Base-by-base conservation (phyloP, 2,113 vertebrate species). In the Rhea americana region DNA sequence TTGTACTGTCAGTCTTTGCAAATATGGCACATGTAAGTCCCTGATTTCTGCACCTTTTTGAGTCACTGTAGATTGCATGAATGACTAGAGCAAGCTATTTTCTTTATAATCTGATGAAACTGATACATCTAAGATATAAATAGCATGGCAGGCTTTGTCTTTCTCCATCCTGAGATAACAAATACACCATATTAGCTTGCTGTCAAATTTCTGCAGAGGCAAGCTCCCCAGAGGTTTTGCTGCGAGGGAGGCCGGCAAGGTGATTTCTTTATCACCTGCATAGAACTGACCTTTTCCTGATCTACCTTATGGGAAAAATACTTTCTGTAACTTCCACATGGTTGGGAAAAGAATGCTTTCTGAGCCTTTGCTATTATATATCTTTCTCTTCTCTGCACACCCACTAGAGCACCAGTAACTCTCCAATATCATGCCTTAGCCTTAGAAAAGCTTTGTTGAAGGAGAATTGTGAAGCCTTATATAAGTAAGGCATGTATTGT, bases 21-120 rank as follows among this genome's bases (percentile, higher is more conserved):
- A 14, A 4, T 2, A 14, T 1, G 47, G 14, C 11, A 0, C 2
- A 4, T 0, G n/a, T 3, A 15, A 12, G 11, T 11, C 39, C 39
- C 30, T 2, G 6, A 17, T 47, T 62, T 24, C 55, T 51, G 37
- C 5, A 0, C n/a, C 11, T 14, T 26, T 20, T 21, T 35, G n/a
- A 30, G 35, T 3, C 2, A 3, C 8, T 21, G 43, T 9, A 22
- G 50, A 39, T 48, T 16, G 22, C 4, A 11, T 9, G 59, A 78
- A 62, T 3, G 13, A 53, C 18, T 7, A 37, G 48, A 73, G 53
- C 24, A 53, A 84, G 26, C 13, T 13, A 6, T 10, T 80, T 58
- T 26, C 43, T 25, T n/a, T 12, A 74, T 80, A 30, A 45, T 8
- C 32, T 76, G 53, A 15, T 35, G 51, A 35, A 65, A 62, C 18